Base-by-base conservation (phyloP, 2,113 vertebrate species). In the Equus przewalskii region DNA sequence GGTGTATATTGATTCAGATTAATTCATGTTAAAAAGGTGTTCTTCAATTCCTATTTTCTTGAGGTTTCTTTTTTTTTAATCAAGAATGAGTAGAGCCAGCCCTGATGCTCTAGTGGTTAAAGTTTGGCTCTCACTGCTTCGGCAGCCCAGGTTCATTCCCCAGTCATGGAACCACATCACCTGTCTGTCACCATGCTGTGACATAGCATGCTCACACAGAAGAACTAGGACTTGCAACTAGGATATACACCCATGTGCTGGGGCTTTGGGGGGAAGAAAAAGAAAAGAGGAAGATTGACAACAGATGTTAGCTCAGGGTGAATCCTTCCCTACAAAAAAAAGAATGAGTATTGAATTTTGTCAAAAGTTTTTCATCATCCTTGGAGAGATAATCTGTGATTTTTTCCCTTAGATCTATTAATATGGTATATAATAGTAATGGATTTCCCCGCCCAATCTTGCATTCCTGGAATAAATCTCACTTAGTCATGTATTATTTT, bases 381-480 rank as follows among this genome's bases (percentile, higher is more conserved):
- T 5, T 84, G 51, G 15, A 84, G n/a, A 69, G 46, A 85, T 69
- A 30, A 69, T 60, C 13, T 33, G 67, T 67, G n/a, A 44, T 75
- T 91, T 72, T 69, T 60, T 24, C 7, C 3, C 36, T 95, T 91
- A 64, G 28, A 30, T 62, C 4, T 51, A 60, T 65, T 89, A 89
- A 67, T 19, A 49, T n/a, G 3, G 2, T 85, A 33, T 51, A 30
- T 88, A 86, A 44, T 86, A 54, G 19, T 90, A 91, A 62, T 87
- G 44, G 15, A 62, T 82, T 87, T 93, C 36, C 44, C 70, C 49
- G 84, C 49, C 41, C 36, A 58, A 9, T 26, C 5, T 91, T 80
- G 11, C 56, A 41, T 65, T 91, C 30, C 58, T 91, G 33, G 18
- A 81, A 75, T 79, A 94, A 94, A 96, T 94, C 56, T 69, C 58